Evolutionary conservation across 1,140 invertebrate species (phyloP), one percentile per base, ranked within the genome.

Genomic region (Lasaia peninsularis): DNA sequence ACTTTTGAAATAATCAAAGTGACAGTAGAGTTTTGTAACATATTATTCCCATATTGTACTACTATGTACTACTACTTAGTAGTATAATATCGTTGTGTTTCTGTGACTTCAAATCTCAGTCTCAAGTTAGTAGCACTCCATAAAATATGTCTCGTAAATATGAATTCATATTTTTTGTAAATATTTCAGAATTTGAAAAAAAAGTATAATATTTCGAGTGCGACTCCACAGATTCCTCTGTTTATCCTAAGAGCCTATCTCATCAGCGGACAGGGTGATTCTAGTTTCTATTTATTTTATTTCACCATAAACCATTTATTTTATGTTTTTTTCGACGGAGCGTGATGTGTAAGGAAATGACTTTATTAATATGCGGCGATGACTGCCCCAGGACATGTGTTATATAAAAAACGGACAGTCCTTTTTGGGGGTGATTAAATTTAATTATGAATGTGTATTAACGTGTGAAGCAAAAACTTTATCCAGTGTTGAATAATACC

Each of bases 291-390:
- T 71, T 63, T 61, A 72, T 68, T 80, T 75, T 75, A 76, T 78
- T 75, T 75, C 66, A 62, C 67, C 78, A 74, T 73, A 75, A 71
- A 64, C 66, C 62, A 73, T 77, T 73, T 69, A 75, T 73, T 73
- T 70, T 71, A 51, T 62, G 57, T 65, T 67, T 68, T 62, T 66
- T 61, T 57, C 52, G 20, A 28, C 57, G 32, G 49, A 56, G 40
- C 68, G 20, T 31, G 35, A 50, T 60, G 18, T 4, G 40, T 40
- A 54, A 50, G 52, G 68, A 69, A 75, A 82, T 71, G 75, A 60
- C 74, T 79, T 71, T 76, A 80, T 83, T 79, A 83, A 78, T 78
- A 71, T 69, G 40, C 53, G n/a, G 21, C n/a, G 53, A 55, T 44
- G 35, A 44, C 53, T 44, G 40, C 18, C 16, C 28, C 28, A 55